phyloP scores from a whole-genome alignment of 64 coral and sea anemone genomes.

The Acropora yongei region DNA sequence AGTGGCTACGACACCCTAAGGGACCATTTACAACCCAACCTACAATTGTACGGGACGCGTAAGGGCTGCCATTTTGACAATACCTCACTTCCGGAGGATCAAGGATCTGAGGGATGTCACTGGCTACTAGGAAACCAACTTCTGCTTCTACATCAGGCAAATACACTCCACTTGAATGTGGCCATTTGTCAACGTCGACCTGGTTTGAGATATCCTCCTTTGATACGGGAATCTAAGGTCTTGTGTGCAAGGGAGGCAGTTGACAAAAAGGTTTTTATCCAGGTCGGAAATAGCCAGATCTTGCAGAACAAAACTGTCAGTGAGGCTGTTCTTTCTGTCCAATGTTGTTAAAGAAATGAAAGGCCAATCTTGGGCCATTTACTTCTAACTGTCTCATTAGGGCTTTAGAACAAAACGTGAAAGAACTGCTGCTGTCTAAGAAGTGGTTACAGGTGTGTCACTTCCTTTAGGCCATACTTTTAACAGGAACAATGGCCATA shows the following conservation, averaged over 20 bases:
- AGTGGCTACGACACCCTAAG: constrained; percentile 24
- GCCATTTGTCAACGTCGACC: not conserved
- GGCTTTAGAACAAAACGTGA: not conserved
- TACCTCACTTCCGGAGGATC: constrained; percentile 14
- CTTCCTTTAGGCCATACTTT: not conserved
- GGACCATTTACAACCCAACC: constrained; percentile 71
- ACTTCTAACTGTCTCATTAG: not conserved
- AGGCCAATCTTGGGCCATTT: not conserved
- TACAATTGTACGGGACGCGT: constrained; percentile 51
- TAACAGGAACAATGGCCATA: not conserved
- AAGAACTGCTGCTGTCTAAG: not conserved
- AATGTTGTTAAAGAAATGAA: not conserved
- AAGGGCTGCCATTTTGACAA: constrained; percentile 41
- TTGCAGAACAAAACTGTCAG: no score
- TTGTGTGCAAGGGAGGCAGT: not conserved
- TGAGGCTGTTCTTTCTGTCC: no score
- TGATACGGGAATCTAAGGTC: not conserved
- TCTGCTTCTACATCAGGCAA: not conserved
- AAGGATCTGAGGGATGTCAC: constrained; percentile 32
- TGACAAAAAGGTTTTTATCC: not conserved
- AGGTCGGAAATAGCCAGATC: no score
- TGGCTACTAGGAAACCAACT: not conserved
- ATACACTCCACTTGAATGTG: not conserved
- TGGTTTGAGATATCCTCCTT: not conserved
- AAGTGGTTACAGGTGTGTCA: not conserved